These are phyloP conservation scores for Sceloporus tristichus DNA, from an alignment of 2,113 vertebrate species.

Conservation along the genomic window DNA sequence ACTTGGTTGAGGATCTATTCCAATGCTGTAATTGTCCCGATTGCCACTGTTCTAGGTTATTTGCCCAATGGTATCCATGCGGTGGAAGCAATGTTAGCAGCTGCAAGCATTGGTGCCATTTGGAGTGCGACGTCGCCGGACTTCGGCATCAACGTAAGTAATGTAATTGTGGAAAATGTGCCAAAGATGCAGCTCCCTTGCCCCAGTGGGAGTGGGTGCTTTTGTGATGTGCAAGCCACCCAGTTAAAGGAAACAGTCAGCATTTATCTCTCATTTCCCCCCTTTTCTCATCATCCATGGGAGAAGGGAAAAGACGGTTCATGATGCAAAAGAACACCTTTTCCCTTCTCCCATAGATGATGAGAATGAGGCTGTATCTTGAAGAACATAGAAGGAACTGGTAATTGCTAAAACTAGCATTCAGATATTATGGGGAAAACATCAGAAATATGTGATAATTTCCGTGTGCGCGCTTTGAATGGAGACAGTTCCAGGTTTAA, in stretches of 20 bases:
- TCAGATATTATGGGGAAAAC: no score
- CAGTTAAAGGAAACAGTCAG: background rate
- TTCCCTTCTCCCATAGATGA: no score
- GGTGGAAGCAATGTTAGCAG: constrained; percentile 93
- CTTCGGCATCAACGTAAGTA: constrained; percentile 95
- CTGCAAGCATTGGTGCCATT: constrained; percentile 92
- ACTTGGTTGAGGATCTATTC: background rate
- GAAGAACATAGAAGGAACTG: no score
- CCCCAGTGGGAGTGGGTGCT: background rate
- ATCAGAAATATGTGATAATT: no score
- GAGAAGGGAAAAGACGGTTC: no score
- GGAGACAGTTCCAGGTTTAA: no score
- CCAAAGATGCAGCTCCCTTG: background rate
- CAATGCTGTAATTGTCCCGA: background rate
- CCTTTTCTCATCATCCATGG: background rate
- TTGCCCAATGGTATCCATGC: constrained; percentile 90
- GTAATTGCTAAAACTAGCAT: no score
- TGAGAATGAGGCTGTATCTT: no score
- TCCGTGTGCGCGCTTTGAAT: no score
- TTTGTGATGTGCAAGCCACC: background rate
- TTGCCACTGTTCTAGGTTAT: constrained; percentile 82
- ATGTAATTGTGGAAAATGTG: background rate
- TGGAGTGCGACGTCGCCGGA: constrained; percentile 97
- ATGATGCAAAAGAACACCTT: no score
- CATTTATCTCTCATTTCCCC: no score